These are phyloP conservation scores for Trissonchulus latispiculum DNA, from an alignment of 2,888 invertebrate species.

Conservation along the genomic window DNA sequence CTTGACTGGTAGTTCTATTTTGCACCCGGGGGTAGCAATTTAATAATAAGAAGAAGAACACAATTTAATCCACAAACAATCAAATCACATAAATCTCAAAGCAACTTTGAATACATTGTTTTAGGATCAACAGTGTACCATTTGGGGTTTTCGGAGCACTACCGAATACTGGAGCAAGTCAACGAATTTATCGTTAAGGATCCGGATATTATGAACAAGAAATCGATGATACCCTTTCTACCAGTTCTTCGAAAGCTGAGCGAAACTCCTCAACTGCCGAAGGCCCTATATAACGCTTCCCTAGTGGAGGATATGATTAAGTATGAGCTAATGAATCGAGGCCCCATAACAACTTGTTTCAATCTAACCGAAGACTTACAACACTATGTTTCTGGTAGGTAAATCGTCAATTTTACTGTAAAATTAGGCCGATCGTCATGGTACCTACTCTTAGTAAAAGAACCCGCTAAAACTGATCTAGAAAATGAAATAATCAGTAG, in stretches of 20 bases:
- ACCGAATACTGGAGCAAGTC: neutral
- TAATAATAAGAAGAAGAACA: too few species aligned
- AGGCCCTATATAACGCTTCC: neutral
- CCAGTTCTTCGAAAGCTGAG: neutral
- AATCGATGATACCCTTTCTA: neutral
- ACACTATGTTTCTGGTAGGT: neutral
- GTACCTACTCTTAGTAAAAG: too few species aligned
- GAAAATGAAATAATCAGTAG: too few species aligned
- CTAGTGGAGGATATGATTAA: neutral
- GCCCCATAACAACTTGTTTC: neutral
- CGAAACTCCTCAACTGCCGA: neutral
- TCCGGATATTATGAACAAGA: neutral
- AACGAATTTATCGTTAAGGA: neutral
- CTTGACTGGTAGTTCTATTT: too few species aligned
- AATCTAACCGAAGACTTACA: conserved; percentile 5
- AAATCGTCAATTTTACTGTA: too few species aligned
- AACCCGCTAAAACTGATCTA: too few species aligned
- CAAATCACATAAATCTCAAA: too few species aligned
- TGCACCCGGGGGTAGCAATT: too few species aligned
- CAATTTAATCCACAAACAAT: too few species aligned
- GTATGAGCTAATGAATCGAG: neutral
- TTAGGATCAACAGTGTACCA: conserved; percentile 1
- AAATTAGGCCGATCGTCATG: too few species aligned
- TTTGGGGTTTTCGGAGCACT: neutral
- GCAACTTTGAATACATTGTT: too few species aligned